Evolutionary conservation across 53 echinoderm and acorn worm genomes (phyloP).

Genomic region (Pentamera pediparva): DNA sequence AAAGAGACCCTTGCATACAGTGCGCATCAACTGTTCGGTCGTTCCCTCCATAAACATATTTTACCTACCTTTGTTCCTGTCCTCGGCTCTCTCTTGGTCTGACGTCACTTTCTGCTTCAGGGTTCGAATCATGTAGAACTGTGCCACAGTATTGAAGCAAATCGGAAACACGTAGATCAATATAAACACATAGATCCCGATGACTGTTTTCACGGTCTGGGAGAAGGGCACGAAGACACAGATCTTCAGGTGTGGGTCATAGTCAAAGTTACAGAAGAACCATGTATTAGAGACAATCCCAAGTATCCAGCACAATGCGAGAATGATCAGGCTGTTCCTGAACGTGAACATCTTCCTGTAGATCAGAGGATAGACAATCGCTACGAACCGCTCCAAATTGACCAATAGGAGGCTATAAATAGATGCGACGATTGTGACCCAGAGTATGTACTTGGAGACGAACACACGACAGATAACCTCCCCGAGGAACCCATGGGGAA

Average conservation of each 20-base stretch:
- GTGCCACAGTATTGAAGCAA: conserved; percentile 46
- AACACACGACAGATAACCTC: conserved; percentile 76
- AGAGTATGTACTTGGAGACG: conserved; percentile 73
- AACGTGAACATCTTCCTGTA: conserved; percentile 58
- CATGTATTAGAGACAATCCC: conserved; percentile 60
- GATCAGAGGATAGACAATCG: conserved; percentile 69
- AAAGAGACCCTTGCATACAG: too few species aligned
- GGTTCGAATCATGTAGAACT: conserved; percentile 62
- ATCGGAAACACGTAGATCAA: conserved; percentile 66
- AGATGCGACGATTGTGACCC: conserved; percentile 77
- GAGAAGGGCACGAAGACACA: conserved; percentile 54
- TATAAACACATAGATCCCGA: conserved; percentile 64
- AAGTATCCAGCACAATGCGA: conserved; percentile 59
- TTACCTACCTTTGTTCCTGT: background rate
- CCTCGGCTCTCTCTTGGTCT: background rate
- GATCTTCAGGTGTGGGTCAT: conserved; percentile 10
- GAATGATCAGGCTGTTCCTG: conserved; percentile 36
- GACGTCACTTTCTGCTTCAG: conserved; percentile 45
- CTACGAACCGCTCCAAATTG: conserved; percentile 79
- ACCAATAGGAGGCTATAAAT: conserved; percentile 68
- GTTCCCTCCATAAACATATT: background rate
- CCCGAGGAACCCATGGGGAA: conserved; percentile 54
- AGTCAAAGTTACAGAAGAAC: conserved; percentile 64
- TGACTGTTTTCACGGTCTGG: background rate
- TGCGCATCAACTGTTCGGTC: background rate